These are phyloP conservation scores for Camponotus pennsylvanicus DNA, from an alignment of 1,140 invertebrate species.

Conservation along the genomic window DNA sequence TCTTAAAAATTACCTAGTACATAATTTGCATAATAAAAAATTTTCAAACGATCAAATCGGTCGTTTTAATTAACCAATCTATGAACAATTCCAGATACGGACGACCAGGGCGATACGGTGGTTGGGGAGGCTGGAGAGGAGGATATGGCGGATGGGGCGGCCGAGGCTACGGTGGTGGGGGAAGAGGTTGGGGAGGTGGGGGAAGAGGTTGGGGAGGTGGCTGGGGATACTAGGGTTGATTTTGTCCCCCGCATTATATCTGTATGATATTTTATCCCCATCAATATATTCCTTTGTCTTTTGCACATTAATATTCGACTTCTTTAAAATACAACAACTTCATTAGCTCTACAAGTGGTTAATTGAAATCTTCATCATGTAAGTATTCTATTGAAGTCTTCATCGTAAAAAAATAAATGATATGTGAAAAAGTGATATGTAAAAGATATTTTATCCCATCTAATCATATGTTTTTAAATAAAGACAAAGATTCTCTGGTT, in stretches of 20 bases:
- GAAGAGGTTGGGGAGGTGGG: constrained; percentile 5
- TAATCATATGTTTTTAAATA: neutral
- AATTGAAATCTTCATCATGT: constrained; percentile 10
- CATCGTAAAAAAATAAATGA: constrained; percentile 1
- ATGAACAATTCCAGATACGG: constrained; percentile 43
- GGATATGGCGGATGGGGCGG: neutral
- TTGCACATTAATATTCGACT: constrained; percentile 10
- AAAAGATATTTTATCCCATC: neutral
- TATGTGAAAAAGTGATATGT: neutral
- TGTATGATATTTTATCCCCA: neutral
- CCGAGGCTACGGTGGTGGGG: neutral
- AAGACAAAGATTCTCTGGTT: neutral
- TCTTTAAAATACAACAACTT: constrained; percentile 22
- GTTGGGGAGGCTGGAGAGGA: constrained; percentile 11
- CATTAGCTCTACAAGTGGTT: constrained; percentile 21
- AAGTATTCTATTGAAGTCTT: constrained; percentile 1
- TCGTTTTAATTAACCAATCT: neutral
- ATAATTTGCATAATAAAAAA: neutral
- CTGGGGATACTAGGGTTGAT: constrained; percentile 32
- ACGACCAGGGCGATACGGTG: constrained; percentile 24
- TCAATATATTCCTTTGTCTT: neutral
- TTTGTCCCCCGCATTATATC: neutral
- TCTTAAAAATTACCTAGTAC: neutral
- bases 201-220: constrained; percentile 15
- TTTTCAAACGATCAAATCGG: neutral